phyloP scores from a whole-genome alignment of 1,140 invertebrate species.

The Lepidurus apus region DNA sequence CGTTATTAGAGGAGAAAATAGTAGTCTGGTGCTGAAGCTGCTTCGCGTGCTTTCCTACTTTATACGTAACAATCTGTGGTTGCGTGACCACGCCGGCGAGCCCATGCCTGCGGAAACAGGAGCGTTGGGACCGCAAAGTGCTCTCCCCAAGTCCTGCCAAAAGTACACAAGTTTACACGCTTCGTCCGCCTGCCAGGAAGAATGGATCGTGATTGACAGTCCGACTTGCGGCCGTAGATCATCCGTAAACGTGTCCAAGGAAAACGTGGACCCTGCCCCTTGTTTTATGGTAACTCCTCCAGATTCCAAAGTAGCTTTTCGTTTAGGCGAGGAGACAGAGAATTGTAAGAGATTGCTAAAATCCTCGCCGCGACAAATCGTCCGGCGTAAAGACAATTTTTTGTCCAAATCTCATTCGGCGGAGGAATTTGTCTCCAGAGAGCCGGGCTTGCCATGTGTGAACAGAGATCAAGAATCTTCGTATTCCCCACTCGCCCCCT shows the following conservation, averaged over 20 bases:
- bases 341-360: neutral
- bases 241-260: neutral
- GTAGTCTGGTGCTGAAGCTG: constrained; percentile 7
- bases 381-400: neutral
- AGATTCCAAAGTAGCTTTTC: constrained; percentile 1
- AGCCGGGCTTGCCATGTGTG: neutral
- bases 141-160: neutral
- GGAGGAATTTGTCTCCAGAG: neutral
- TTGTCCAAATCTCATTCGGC: constrained; percentile 15
- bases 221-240: neutral
- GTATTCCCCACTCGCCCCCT: neutral
- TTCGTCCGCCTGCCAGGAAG: neutral
- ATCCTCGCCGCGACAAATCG: constrained; percentile 8
- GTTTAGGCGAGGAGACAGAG: neutral
- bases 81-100: neutral
- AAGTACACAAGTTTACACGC: neutral
- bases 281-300: neutral
- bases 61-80: constrained; percentile 19
- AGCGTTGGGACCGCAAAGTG: neutral
- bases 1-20: neutral
- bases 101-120: neutral
- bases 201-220: constrained; percentile 21
- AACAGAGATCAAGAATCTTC: neutral
- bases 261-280: neutral
- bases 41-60: constrained; percentile 9